Base-by-base conservation (phyloP, 2,888 invertebrate species). In the Zaprionus lineosus region DNA sequence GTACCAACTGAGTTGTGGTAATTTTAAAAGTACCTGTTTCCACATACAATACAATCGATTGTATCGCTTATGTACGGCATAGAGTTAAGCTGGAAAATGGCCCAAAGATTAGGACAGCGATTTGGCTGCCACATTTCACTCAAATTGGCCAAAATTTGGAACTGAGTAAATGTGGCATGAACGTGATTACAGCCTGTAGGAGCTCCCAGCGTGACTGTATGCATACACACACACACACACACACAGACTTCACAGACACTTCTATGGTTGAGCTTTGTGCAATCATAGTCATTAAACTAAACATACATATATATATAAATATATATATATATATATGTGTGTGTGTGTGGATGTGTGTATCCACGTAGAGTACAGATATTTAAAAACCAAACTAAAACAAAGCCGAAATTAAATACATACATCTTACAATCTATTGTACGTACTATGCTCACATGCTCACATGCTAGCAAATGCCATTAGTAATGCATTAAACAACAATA, bases 331-430 rank as follows among this genome's bases (percentile, higher is more conserved):
- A 19, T 24, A n/a, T n/a, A n/a, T n/a, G n/a, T n/a, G n/a, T n/a
- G n/a, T n/a, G n/a, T n/a, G n/a, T n/a, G n/a, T n/a, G n/a, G n/a
- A n/a, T n/a, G n/a, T n/a, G n/a, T n/a, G n/a, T n/a, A n/a, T n/a
- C n/a, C n/a, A n/a, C n/a, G n/a, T n/a, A n/a, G n/a, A n/a, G n/a
- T n/a, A n/a, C n/a, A n/a, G n/a, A n/a, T n/a, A n/a, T 85, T 86
- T 87, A 76, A 87, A 86, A n/a, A 24, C 24, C n/a, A n/a, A n/a
- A 86, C 86, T 86, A 86, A 87, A 85, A 83, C 87, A 86, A 87
- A 87, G 79, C 74, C 86, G 29, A 70, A 59, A 53, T 64, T 56
- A 59, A 53, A 34, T 31, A 62, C 14, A 47, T 14, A 48, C 34
- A 43, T 37, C n/a, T n/a, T n/a, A n/a, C n/a, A n/a, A n/a, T n/a